Percentiles rank a stretch among this genome's conserved stretches.
phyloP scores from a whole-genome alignment of 2,888 invertebrate species.

The Leucoptera coffeella region DNA sequence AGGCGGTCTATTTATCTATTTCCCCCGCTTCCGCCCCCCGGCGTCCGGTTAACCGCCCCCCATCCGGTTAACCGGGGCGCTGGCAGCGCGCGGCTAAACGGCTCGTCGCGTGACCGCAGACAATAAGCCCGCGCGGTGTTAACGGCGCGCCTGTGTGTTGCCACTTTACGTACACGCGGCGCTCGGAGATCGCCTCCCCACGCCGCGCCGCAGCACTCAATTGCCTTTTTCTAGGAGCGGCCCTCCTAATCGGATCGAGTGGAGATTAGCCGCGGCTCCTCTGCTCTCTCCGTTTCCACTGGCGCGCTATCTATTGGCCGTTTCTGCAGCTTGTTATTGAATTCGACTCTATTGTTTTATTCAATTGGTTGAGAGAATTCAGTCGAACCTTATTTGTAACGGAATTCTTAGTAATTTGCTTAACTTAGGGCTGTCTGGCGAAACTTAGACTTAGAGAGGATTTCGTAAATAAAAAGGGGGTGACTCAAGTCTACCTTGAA shows the following conservation, averaged over 20 bases:
- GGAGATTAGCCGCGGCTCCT: slow-evolving; percentile 41
- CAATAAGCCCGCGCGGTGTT: slow-evolving; percentile 51
- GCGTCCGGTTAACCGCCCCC: slow-evolving; percentile 53
- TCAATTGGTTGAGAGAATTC: too few species aligned
- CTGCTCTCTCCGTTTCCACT: too few species aligned
- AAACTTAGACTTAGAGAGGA: too few species aligned
- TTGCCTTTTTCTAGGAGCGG: slow-evolving; percentile 43
- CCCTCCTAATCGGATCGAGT: slow-evolving; percentile 41
- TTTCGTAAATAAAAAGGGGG: slow-evolving; percentile 15
- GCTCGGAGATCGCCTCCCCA: slow-evolving; percentile 8
- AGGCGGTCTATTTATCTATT: slow-evolving; percentile 54
- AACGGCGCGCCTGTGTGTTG: slow-evolving; percentile 52
- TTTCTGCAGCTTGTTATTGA: too few species aligned
- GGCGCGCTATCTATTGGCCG: too few species aligned
- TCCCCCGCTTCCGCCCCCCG: slow-evolving; percentile 51
- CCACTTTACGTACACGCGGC: slow-evolving; percentile 51
- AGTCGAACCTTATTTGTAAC: too few species aligned
- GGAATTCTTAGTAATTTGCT: too few species aligned
- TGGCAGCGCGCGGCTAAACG: slow-evolving; percentile 44
- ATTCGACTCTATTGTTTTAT: too few species aligned
- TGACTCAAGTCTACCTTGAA: too few species aligned
- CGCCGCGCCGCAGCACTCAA: slow-evolving; percentile 23
- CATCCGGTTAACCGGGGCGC: slow-evolving; percentile 51
- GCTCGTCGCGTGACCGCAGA: slow-evolving; percentile 55
- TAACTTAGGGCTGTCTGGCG: too few species aligned